Conservation (phyloP, 2,113 vertebrate genomes). For the Anoplopoma fimbria region DNA sequence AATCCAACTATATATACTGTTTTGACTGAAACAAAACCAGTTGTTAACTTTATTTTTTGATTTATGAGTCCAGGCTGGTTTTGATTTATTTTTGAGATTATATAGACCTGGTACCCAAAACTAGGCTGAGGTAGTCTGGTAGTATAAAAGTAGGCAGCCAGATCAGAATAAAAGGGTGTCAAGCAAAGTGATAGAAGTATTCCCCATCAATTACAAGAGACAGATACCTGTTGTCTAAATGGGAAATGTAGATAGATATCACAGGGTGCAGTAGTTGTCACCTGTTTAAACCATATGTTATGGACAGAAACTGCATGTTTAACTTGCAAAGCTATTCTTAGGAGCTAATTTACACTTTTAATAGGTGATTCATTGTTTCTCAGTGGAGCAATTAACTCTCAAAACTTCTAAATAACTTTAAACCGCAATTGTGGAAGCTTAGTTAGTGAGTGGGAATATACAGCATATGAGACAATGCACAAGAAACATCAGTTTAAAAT, state of each 20-base stretch:
- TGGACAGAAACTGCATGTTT: background rate
- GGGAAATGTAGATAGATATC: background rate
- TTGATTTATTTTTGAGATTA: background rate
- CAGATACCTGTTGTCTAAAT: background rate
- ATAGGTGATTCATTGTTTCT: conserved; percentile 18
- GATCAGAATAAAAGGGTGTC: conserved; percentile 6
- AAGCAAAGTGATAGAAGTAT: background rate
- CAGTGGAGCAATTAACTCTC: background rate
- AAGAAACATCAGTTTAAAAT: conserved; percentile 12
- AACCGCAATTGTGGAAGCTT: conserved; percentile 10
- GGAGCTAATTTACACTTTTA: conserved; percentile 19
- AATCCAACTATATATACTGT: background rate
- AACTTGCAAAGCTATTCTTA: background rate
- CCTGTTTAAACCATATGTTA: background rate
- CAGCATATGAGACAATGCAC: conserved; percentile 3
- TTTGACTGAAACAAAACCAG: conserved; percentile 7
- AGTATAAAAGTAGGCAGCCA: background rate
- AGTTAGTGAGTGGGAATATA: conserved; percentile 29
- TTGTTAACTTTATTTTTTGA: background rate
- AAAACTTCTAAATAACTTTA: conserved; percentile 18
- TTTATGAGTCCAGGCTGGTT: background rate
- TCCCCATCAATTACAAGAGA: conserved; percentile 1
- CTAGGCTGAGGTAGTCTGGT: background rate
- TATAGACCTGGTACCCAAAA: background rate
- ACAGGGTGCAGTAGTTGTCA: background rate